Base-by-base conservation (phyloP, 2,113 vertebrate genomes). In the Gobio gobio region DNA sequence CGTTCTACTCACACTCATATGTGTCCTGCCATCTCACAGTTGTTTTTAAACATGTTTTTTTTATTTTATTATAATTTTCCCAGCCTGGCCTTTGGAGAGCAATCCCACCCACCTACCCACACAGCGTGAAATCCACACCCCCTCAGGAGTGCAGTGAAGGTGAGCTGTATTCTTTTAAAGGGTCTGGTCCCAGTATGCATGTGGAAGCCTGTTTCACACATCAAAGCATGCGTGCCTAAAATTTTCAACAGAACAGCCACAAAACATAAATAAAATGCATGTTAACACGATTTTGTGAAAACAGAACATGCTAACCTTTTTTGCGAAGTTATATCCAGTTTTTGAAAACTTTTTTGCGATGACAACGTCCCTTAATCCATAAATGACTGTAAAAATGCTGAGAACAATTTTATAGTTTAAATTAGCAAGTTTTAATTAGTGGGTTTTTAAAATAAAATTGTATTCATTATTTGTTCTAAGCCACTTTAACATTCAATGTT, bases 1-100 rank as follows among this genome's bases (percentile, higher is more conserved):
- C 70, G 76, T 83, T 72, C 73, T 86, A 36, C 49, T 84, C 66
- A 64, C n/a, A 66, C 22, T 40, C 20, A 22, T 77, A 5, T 51
- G 14, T 36, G 74, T 33, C 36, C 24, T 51, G 22, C 40, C 78
- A 49, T n/a, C 66, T 76, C 49, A 75, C n/a, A 49, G 18, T 59
- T 5, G 74, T 63, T 87, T 73, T 14, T 33, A 12, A 40, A 43
- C 43, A 29, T 70, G 24, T 7, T 6, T 59, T 49, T 54, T 16
- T 51, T n/a, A n/a, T 40, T 5, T 64, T 77, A 49, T 75, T 81
- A 75, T 81, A 24, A 79, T 84, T 74, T 56, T 70, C 68, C 83
- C 63, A 87, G 78, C n/a, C 72, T 77, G 83, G 77, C 72, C 83
- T 58, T 36, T 26, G 78, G 70, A 85, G 83, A 76, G 70, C 86